Conservation (phyloP, 1,140 invertebrate genomes). For the Gryon sp. region DNA sequence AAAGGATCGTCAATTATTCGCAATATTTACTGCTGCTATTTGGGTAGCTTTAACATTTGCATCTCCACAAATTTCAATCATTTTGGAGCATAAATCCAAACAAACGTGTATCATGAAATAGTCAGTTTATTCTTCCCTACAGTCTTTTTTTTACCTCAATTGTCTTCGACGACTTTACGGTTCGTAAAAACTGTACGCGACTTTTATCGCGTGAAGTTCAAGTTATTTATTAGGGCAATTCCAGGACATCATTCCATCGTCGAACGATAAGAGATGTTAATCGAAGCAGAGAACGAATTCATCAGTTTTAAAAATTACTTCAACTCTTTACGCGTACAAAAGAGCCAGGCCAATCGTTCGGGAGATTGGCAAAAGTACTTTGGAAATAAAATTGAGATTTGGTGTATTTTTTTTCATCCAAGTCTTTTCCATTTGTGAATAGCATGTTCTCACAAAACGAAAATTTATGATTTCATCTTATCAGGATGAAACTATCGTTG, state of each 20-base stretch:
- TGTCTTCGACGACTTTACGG: constrained; percentile 40
- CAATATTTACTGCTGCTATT: too few species aligned
- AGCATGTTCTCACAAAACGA: too few species aligned
- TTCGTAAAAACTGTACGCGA: constrained; percentile 35
- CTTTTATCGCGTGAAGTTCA: constrained; percentile 29
- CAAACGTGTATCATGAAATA: neutral
- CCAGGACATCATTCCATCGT: constrained; percentile 18
- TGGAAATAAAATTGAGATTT: constrained; percentile 25
- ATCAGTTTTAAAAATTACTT: constrained; percentile 41
- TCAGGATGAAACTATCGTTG: too few species aligned
- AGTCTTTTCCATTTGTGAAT: too few species aligned
- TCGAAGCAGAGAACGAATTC: constrained; percentile 31
- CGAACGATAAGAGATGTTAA: constrained; percentile 50
- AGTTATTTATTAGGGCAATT: constrained; percentile 48
- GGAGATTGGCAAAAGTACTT: constrained; percentile 12
- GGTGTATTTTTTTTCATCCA: constrained; percentile 10
- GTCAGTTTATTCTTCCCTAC: constrained; percentile 1
- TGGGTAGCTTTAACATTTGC: too few species aligned
- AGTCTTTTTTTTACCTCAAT: constrained; percentile 15
- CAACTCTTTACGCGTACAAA: too few species aligned
- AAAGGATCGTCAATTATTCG: too few species aligned
- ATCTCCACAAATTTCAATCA: constrained; percentile 3
- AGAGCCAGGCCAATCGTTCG: constrained; percentile 3
- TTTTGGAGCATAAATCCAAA: constrained; percentile 17
- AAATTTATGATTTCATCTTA: too few species aligned